Percentiles rank a stretch among this genome's conserved stretches.
Conservation (phyloP, 2,888 invertebrate species). For the Leptogaster cylindrica region DNA sequence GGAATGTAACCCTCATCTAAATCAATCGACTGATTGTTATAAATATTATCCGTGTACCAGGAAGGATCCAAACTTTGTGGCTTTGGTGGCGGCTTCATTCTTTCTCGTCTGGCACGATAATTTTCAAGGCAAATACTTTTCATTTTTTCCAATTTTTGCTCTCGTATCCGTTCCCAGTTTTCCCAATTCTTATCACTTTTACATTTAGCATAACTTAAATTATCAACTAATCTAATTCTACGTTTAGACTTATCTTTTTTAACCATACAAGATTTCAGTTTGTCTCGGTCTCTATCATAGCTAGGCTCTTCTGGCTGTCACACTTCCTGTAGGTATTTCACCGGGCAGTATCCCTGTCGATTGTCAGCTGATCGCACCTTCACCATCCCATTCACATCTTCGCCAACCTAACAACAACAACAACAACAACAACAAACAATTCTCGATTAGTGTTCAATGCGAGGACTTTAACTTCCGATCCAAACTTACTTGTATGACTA, state of each 20-base stretch:
- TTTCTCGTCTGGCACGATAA: slow-evolving; percentile 60
- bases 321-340: slow-evolving; percentile 93
- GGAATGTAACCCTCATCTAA: slow-evolving; percentile 59
- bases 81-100: slow-evolving; percentile 56
- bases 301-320: slow-evolving; percentile 71
- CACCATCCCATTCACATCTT: slow-evolving; percentile 92
- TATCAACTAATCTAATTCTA: slow-evolving; percentile 59
- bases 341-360: slow-evolving; percentile 91
- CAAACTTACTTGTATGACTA: slow-evolving; percentile 74
- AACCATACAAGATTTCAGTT: slow-evolving; percentile 47
- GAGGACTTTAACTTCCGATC: background rate
- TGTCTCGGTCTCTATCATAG: slow-evolving; percentile 56
- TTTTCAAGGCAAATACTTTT: slow-evolving; percentile 61
- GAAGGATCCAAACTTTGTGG: slow-evolving; percentile 60
- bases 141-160: slow-evolving; percentile 61
- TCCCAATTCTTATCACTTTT: slow-evolving; percentile 62
- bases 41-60: slow-evolving; percentile 63
- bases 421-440: slow-evolving; percentile 5
- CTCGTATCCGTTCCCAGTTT: slow-evolving; percentile 62
- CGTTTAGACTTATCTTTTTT: slow-evolving; percentile 58
- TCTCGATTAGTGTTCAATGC: background rate
- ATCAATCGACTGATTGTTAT: slow-evolving; percentile 61
- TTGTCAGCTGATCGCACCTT: slow-evolving; percentile 92
- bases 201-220: slow-evolving; percentile 52
- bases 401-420: slow-evolving; percentile 69